Base-by-base conservation (phyloP, 53 echinoderm and acorn worm species). In the Stichopus horrens region DNA sequence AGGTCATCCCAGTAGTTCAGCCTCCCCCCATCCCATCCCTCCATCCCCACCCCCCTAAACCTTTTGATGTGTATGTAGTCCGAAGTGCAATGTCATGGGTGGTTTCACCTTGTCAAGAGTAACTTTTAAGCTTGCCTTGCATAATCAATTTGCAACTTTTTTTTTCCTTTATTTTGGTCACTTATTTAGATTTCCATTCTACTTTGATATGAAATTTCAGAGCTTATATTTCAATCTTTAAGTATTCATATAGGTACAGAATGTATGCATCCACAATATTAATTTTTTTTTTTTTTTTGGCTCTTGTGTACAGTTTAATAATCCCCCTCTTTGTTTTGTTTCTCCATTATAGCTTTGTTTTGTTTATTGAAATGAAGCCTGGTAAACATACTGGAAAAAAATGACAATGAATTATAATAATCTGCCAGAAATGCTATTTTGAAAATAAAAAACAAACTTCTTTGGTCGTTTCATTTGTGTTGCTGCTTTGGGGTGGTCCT, bases 51-150 rank as follows among this genome's bases (percentile, higher is more conserved):
- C 37, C 37, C 37, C 37, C 37, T 37, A 37, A 37, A 37, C 79
- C 53, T 19, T 78, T 53, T 55, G 8, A 9, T 55, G 54, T 79
- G 79, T 53, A 79, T 54, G 79, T 79, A 79, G 79, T 79, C 53
- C 52, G 54, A 79, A 54, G 79, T 79, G 79, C 79, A 79, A 79
- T 79, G 63, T 63, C 63, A 63, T 63, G 79, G 79, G 79, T 79
- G 79, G 79, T 55, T 53, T 19, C 79, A 79, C 79, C 79, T 79
- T 79, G 79, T 79, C 55, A 55, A 79, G 55, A 54, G 79, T 79
- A 79, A 79, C 79, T 54, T 79, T 79, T 63, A 79, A 79, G 79
- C 79, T 79, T 79, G 79, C 79, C 79, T 79, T 79, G 79, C 79
- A 79, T 54, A 79, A 13, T 54, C 53, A 9, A 5, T 53, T 53